These are phyloP conservation scores for Brachypodius melanocephalos DNA, from an alignment of 2,113 vertebrate species.

Conservation along the genomic window DNA sequence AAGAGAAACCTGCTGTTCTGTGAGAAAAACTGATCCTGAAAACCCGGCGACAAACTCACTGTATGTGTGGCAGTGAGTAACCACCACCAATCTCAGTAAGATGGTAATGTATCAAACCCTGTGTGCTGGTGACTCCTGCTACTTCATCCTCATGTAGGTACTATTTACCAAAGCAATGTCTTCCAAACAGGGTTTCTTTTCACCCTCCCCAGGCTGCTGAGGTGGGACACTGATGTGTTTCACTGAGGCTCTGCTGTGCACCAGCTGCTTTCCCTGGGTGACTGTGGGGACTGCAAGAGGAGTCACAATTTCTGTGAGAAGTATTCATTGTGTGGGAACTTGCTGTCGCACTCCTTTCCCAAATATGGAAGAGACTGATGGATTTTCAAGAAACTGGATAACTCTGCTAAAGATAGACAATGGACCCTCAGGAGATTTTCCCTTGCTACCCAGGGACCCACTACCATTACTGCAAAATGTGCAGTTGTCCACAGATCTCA, in stretches of 20 bases:
- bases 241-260: background rate
- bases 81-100: no score
- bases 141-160: background rate
- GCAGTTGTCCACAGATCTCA: background rate
- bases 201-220: background rate
- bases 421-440: background rate
- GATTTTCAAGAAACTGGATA: background rate
- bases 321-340: background rate
- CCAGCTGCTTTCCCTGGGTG: background rate
- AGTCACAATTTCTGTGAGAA: background rate
- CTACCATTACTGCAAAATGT: background rate
- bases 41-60: background rate
- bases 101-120: background rate
- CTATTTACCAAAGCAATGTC: background rate
- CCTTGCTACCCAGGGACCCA: background rate
- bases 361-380: background rate
- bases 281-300: background rate
- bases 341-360: background rate
- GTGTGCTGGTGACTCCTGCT: background rate
- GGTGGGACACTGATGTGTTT: background rate
- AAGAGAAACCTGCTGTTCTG: background rate
- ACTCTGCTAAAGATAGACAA: background rate
- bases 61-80: background rate
- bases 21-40: background rate
- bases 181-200: background rate